These are phyloP conservation scores for Diachasma alloeum DNA, from an alignment of 1,140 invertebrate species.

Conservation along the genomic window DNA sequence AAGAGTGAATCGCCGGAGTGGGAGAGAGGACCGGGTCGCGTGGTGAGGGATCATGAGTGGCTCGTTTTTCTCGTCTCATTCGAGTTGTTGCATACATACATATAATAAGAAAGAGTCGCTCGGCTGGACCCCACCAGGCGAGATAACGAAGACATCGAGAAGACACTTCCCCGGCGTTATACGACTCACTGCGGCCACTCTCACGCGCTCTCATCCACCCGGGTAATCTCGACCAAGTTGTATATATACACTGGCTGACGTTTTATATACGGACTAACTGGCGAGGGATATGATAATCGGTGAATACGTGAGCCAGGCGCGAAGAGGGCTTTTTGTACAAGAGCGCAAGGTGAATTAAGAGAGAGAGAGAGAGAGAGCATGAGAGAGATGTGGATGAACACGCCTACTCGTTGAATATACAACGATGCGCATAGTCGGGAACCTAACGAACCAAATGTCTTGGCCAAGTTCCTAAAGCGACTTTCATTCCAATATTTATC, in stretches of 20 bases:
- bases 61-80: conserved; percentile 26
- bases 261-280: conserved; percentile 10
- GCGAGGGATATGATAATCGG: conserved; percentile 25
- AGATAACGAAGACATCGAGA: conserved; percentile 38
- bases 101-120: conserved; percentile 1
- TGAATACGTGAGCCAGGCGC: conserved; percentile 21
- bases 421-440: conserved; percentile 31
- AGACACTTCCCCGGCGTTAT: conserved; percentile 6
- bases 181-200: conserved; percentile 19
- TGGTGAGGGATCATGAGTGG: conserved; percentile 25
- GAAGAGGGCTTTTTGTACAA: not conserved
- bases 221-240: not conserved
- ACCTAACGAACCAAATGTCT: conserved; percentile 35
- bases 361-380: not conserved
- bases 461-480: conserved; percentile 2
- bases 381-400: conserved; percentile 18
- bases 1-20: not conserved
- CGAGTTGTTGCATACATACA: conserved; percentile 17
- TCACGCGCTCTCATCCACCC: not conserved
- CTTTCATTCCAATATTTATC: not conserved
- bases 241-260: not conserved
- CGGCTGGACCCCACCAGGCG: conserved; percentile 25
- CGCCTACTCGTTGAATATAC: conserved; percentile 40
- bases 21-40: not conserved
- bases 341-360: conserved; percentile 13